Evolutionary conservation across 2,888 invertebrate species (phyloP).

Genomic region (Taphrorychus bicolor): DNA sequence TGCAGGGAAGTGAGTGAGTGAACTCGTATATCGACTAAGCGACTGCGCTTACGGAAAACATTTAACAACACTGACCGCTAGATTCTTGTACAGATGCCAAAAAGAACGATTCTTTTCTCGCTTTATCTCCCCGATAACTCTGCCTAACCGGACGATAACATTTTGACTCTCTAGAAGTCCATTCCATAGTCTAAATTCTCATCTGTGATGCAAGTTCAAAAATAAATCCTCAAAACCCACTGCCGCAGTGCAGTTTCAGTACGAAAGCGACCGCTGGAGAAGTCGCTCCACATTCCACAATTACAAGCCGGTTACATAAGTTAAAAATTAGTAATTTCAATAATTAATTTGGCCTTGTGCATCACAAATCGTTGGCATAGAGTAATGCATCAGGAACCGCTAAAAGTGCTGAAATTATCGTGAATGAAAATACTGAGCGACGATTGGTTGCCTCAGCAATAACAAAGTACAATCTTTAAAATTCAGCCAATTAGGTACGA

Average conservation of each 20-base stretch:
- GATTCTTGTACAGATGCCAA: neutral
- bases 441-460: constrained; percentile 9
- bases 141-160: constrained; percentile 6
- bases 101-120: neutral
- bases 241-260: neutral
- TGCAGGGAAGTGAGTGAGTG: too few relatives aligned
- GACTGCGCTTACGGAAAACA: too few relatives aligned
- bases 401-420: constrained; percentile 8
- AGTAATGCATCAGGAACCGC: constrained; percentile 4
- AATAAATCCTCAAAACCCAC: constrained; percentile 5
- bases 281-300: neutral
- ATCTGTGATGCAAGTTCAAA: constrained; percentile 5
- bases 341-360: constrained; percentile 7
- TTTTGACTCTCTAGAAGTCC: constrained; percentile 12
- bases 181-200: constrained; percentile 8
- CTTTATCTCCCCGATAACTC: neutral
- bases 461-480: constrained; percentile 13
- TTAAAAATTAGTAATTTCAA: too few relatives aligned
- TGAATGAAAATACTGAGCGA: neutral
- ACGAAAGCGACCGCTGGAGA: neutral
- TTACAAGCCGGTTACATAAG: neutral
- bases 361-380: neutral
- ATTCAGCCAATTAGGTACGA: constrained; percentile 21
- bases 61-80: too few relatives aligned
- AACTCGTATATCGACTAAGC: too few relatives aligned